These are phyloP conservation scores for Agrotis exclamationis DNA, from an alignment of 2,888 invertebrate genomes.

Conservation along the genomic window DNA sequence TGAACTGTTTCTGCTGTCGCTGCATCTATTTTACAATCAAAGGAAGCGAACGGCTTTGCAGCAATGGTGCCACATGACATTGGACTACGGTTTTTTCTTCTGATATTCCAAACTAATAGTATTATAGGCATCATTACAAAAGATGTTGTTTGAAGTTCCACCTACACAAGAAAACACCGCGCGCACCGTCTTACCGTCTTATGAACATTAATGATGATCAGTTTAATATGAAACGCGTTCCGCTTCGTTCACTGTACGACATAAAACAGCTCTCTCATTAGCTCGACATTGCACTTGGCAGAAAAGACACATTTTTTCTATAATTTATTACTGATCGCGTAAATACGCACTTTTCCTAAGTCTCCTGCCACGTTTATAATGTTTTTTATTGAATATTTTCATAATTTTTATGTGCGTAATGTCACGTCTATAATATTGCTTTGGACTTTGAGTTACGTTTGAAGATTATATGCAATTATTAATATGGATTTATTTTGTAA, in stretches of 20 bases:
- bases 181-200: slow-evolving; percentile 14
- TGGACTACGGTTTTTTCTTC: too few species aligned
- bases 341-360: slow-evolving; percentile 46
- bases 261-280: slow-evolving; percentile 57
- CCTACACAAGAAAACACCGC: not conserved
- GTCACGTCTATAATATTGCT: slow-evolving; percentile 38
- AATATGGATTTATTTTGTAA: slow-evolving; percentile 30
- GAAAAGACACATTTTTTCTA: slow-evolving; percentile 53
- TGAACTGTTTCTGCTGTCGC: too few species aligned
- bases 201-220: slow-evolving; percentile 40
- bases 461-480: slow-evolving; percentile 44
- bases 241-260: slow-evolving; percentile 43
- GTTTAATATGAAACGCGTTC: slow-evolving; percentile 46
- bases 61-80: too few species aligned
- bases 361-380: slow-evolving; percentile 31
- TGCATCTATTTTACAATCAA: too few species aligned
- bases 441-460: slow-evolving; percentile 59
- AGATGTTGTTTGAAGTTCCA: slow-evolving; percentile 13
- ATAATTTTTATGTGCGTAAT: slow-evolving; percentile 51
- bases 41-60: too few species aligned
- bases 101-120: too few species aligned
- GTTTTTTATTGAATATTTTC: slow-evolving; percentile 60
- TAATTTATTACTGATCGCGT: slow-evolving; percentile 56
- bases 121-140: not conserved
- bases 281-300: slow-evolving; percentile 64